Evolutionary conservation across 2,888 invertebrate species (phyloP), one percentile per base, ranked within the genome.

Genomic region (Ennomos erosarius): DNA sequence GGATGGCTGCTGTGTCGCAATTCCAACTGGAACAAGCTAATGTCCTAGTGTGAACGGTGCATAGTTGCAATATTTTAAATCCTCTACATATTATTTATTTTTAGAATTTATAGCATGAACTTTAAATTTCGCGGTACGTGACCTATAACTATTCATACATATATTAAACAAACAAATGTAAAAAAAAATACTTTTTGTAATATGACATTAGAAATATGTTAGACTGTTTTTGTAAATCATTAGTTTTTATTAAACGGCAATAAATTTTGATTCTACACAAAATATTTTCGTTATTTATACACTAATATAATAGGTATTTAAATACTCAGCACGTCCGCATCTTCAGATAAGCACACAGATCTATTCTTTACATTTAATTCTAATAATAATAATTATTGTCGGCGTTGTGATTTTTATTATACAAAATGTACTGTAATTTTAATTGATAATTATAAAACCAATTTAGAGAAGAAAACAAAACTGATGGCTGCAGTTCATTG

Each of bases 381-480:
- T 52, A 16, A 37, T 47, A 35, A 12, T 12, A 45, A 9, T 13
- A 0, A 33, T 33, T 3, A 26, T 26, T 26, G 26, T 38, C 38
- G 26, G 56, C 33, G 51, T 57, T 57, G 57, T 52, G 52, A 57
- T 46, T 57, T 51, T 49, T 45, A 45, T 37, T 36, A 36, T 16
- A 47, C 37, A 10, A 48, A 48, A 36, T 1, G 1, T 33, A 12
- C 35, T 9, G 3, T 45, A 37, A 36, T 46, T 46, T 46, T 35
- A 12, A 34, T 34, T 35, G 12, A 6, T 12, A 26, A 26, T 26
- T 26, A 8, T 2, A 12, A 35, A 4, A 8, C 13, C 45, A 12
- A 35, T 46, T 46, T 46, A 35, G 34, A 4, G 12, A 12, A 4
- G 39, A 40, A 40, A 26, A 0, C 0, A 6, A 26, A 26, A 26